phyloP scores from a whole-genome alignment of 2,113 vertebrate species.

The Proterorhinus semilunaris region DNA sequence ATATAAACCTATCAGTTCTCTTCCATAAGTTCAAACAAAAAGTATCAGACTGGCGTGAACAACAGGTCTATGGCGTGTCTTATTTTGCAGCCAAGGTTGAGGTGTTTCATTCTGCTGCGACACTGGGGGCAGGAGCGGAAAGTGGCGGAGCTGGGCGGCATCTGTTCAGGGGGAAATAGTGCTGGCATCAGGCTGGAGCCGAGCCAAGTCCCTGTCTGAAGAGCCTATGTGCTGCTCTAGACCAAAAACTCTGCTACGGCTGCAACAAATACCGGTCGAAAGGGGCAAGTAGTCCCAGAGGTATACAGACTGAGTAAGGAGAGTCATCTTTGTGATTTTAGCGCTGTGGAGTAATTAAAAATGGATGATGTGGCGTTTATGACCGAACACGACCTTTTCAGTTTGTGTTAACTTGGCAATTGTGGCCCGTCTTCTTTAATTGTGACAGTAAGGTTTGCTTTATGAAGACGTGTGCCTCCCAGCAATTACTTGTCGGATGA shows the following conservation, averaged over 20 bases:
- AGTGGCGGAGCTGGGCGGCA: conserved; percentile 34
- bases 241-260: conserved; percentile 4
- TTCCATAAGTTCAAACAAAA: background rate
- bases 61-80: conserved; percentile 2
- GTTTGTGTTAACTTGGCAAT: too few species aligned
- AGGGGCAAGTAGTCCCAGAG: conserved; percentile 1
- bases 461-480: too few species aligned
- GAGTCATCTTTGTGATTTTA: conserved; percentile 11
- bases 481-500: too few species aligned
- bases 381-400: too few species aligned
- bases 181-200: conserved; percentile 37
- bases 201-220: conserved; percentile 10
- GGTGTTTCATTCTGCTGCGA: conserved; percentile 29
- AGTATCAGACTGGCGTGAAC: background rate
- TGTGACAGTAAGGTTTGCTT: too few species aligned
- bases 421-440: too few species aligned
- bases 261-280: conserved; percentile 21
- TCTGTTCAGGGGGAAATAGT: conserved; percentile 45
- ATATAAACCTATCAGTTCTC: background rate
- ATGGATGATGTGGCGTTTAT: background rate
- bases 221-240: conserved; percentile 24
- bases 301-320: background rate
- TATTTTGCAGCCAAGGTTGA: conserved; percentile 25
- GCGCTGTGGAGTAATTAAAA: background rate
- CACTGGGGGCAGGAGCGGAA: conserved; percentile 30